Evolutionary conservation across 2,113 vertebrate species (phyloP).

Genomic region (Ptychochromis oligacanthus): DNA sequence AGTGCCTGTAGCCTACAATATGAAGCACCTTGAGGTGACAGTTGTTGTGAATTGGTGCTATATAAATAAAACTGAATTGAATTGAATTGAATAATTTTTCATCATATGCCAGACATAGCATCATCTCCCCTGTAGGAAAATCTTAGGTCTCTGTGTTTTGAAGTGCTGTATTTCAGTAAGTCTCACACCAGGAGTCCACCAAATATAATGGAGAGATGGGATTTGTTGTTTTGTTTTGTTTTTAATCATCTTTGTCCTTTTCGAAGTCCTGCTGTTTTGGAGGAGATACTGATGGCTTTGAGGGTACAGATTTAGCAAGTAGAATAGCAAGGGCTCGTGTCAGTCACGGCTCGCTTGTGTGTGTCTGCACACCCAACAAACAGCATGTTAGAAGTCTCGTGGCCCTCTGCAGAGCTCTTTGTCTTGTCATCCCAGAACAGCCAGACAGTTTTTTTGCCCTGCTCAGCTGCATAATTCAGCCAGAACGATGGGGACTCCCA

Average conservation of each 20-base stretch:
- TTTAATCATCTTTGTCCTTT: not conserved
- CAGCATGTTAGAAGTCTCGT: not conserved
- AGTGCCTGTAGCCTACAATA: too few species aligned
- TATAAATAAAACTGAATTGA: too few species aligned
- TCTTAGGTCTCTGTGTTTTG: not conserved
- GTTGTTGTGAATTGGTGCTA: too few species aligned
- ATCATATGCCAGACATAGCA: not conserved
- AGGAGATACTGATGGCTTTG: not conserved
- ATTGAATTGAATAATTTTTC: not conserved
- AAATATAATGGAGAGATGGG: not conserved
- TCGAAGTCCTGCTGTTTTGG: not conserved
- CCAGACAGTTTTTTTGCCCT: not conserved
- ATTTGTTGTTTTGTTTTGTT: not conserved
- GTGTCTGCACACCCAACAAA: not conserved
- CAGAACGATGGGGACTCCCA: conserved; percentile 30
- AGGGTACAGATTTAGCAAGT: not conserved
- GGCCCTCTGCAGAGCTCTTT: conserved; percentile 6
- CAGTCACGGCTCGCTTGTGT: not conserved
- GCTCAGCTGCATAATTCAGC: conserved; percentile 47
- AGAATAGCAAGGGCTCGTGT: not conserved
- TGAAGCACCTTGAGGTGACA: too few species aligned
- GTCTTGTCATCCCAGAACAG: conserved; percentile 1
- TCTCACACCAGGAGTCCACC: not conserved
- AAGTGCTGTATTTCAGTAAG: conserved; percentile 7
- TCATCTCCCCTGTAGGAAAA: not conserved